Evolutionary conservation across 2,113 vertebrate species (phyloP), one percentile per base, ranked within the genome.

Genomic region (Phaethon lepturus): DNA sequence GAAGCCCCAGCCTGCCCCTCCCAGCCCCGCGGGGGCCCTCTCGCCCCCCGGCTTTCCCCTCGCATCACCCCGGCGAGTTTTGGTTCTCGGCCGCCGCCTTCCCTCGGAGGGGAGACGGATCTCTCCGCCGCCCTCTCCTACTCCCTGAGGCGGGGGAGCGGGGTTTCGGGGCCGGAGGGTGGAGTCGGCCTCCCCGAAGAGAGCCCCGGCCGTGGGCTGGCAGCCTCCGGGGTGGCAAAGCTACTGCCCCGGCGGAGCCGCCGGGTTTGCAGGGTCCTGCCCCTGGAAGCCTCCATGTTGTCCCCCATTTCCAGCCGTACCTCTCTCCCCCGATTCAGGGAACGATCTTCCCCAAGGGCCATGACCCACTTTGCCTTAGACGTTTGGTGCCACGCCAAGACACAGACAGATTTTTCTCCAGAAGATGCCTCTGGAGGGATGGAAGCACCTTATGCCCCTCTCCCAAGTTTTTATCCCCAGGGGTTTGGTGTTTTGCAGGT

Each of bases 121-220:
- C 73, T 93, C 73, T 77, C 64, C 13, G 18, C 95, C 92, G 81
- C 90, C 95, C 90, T 84, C 94, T 93, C 94, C 64, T 87, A 28
- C 3, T 13, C 80, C 77, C 47, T 59, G 64, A 53, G 87, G 71
- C 49, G 13, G 59, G 56, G 86, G 93, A 91, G 86, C 47, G 85
- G 82, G 33, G 77, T 92, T 90, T 90, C 88, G 83, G 56, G 68
- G n/a, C 86, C 75, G 38, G 76, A 59, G 79, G 79, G 84, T 18
- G 24, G 35, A 92, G 25, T 45, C 19, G 17, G 29, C 14, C 40
- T 49, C 7, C 53, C 42, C 50, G 16, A 55, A 25, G 59, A 74
- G 67, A 25, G 7, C 67, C 4, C 31, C 11, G 84, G 56, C 31
- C 47, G 86, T 62, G 62, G 62, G 69, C 47, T 29, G 26, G 59